Evolutionary conservation across 2,888 invertebrate genomes (phyloP).

Genomic region (Aproaerema taeniolella): DNA sequence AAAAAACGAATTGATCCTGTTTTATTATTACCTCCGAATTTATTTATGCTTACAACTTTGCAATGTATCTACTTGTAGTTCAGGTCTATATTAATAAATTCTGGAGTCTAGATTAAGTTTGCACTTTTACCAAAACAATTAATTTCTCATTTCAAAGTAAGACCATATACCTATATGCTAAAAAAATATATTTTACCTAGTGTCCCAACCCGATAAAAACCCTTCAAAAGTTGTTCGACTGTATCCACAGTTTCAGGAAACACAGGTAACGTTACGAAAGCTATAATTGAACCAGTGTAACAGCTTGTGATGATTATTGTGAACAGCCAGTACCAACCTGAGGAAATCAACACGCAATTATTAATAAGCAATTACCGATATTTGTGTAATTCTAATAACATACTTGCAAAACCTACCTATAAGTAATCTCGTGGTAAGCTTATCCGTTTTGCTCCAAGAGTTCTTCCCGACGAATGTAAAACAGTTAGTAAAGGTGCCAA

Average conservation of each 20-base stretch:
- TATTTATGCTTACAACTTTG: too few species aligned
- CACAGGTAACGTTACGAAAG: slow-evolving; percentile 87
- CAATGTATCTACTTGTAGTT: too few species aligned
- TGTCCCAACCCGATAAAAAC: slow-evolving; percentile 84
- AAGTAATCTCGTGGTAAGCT: slow-evolving; percentile 82
- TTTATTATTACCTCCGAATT: too few species aligned
- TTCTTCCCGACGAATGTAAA: slow-evolving; percentile 83
- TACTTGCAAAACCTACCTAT: slow-evolving; percentile 80
- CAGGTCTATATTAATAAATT: too few species aligned
- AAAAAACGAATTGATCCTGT: too few species aligned
- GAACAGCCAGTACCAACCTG: slow-evolving; percentile 90
- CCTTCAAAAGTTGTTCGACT: slow-evolving; percentile 79
- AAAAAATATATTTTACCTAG: too few species aligned
- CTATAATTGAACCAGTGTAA: slow-evolving; percentile 90
- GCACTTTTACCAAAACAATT: too few species aligned
- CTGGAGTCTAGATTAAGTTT: too few species aligned
- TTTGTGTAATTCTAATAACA: slow-evolving; percentile 92
- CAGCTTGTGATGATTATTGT: slow-evolving; percentile 90
- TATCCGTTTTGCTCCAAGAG: slow-evolving; percentile 83
- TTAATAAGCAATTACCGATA: slow-evolving; percentile 48
- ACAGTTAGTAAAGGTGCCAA: slow-evolving; percentile 90
- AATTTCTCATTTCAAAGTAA: too few species aligned
- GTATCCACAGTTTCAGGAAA: slow-evolving; percentile 86
- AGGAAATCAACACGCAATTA: slow-evolving; percentile 2
- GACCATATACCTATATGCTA: too few species aligned